Conservation (phyloP, 2,113 vertebrate genomes). For the Pelodiscus sinensis region DNA sequence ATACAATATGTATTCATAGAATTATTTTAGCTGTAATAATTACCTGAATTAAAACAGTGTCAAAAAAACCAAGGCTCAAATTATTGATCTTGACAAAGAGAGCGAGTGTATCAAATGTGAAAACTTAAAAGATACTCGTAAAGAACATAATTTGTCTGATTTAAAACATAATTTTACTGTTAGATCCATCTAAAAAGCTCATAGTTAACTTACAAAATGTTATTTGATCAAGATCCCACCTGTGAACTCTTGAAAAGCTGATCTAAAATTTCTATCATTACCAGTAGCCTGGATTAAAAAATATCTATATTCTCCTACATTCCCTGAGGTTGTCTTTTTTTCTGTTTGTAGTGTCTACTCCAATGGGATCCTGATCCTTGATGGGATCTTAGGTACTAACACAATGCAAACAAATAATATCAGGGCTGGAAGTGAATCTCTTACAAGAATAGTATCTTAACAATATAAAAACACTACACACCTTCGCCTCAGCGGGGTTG, state of each 20-base stretch:
- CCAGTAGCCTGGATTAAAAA: not conserved
- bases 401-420: accelerated
- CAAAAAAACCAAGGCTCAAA: not conserved
- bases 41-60: not conserved
- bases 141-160: accelerated
- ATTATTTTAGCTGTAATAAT: not conserved
- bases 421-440: not conserved
- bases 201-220: not conserved
- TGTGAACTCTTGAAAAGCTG: not conserved
- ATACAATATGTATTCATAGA: not conserved
- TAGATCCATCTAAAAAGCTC: not conserved
- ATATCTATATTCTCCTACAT: not conserved
- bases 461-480: accelerated
- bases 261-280: not conserved
- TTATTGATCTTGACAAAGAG: slow-evolving; percentile 2
- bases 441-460: not conserved
- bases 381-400: not conserved
- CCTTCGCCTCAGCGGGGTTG: accelerated
- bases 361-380: accelerated
- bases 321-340: not conserved
- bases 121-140: not conserved
- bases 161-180: not conserved
- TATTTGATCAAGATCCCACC: accelerated
- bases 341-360: not conserved
- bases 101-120: not conserved